Percentiles rank a stretch among this genome's conserved stretches.
These are phyloP conservation scores for Hypomecis atomaria DNA, from an alignment of 2,888 invertebrate genomes.

Conservation along the genomic window DNA sequence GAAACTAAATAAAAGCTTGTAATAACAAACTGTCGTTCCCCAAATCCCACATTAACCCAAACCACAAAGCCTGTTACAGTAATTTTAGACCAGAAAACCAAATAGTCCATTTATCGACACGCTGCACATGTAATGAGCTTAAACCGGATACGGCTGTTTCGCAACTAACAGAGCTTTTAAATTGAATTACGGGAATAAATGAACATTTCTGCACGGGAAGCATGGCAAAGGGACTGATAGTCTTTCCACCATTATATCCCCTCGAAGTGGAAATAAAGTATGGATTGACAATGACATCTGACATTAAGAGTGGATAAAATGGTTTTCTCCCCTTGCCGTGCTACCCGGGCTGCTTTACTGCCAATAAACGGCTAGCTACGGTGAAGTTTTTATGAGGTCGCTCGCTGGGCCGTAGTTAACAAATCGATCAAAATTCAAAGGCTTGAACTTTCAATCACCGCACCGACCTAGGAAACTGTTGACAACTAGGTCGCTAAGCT, in stretches of 20 bases:
- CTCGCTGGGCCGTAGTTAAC: conserved; percentile 6
- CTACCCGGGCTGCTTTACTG: no score
- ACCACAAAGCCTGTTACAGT: background rate
- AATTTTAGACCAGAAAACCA: conserved; percentile 9
- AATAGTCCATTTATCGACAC: conserved; percentile 7
- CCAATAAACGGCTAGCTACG: background rate
- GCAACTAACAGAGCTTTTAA: conserved; percentile 13
- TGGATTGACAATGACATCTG: no score
- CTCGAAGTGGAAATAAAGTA: no score
- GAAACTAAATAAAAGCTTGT: no score
- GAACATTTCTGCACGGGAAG: conserved; percentile 6
- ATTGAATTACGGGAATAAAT: conserved; percentile 10
- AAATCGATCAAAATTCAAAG: conserved; percentile 13
- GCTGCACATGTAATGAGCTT: conserved; percentile 12
- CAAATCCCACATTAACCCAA: conserved; percentile 2
- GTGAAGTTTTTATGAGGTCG: conserved; percentile 12
- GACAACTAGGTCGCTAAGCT: background rate
- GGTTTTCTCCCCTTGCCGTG: no score
- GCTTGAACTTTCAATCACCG: conserved; percentile 4
- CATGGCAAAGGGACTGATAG: no score
- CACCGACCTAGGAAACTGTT: background rate
- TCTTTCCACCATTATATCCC: no score
- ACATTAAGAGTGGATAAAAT: no score
- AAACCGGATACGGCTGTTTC: background rate
- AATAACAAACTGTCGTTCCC: background rate